Conservation (phyloP, 1,140 invertebrate genomes). For the Rhysida immarginata region DNA sequence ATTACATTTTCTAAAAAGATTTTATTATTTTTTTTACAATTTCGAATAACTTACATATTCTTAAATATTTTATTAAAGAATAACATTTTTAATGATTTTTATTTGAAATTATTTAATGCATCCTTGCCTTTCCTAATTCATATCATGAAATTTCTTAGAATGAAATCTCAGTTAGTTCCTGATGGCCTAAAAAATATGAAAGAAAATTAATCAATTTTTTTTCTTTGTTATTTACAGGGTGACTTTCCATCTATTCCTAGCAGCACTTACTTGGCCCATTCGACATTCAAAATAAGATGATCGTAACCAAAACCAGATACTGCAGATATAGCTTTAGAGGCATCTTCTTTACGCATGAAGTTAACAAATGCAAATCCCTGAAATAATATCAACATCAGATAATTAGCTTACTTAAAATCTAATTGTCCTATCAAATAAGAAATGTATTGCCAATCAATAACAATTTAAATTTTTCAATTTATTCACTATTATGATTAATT, state of each 20-base stretch:
- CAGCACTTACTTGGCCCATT: conserved; percentile 76
- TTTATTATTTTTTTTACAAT: too few species aligned
- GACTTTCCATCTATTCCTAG: neutral
- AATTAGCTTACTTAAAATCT: too few species aligned
- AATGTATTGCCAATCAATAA: too few species aligned
- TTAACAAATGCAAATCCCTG: conserved; percentile 87
- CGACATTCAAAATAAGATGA: conserved; percentile 93
- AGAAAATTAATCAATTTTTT: neutral
- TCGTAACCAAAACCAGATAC: conserved; percentile 95
- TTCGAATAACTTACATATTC: too few species aligned
- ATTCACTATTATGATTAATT: conserved; percentile 71
- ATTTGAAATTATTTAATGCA: too few species aligned
- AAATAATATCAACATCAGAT: conserved; percentile 15
- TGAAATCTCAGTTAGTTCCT: neutral
- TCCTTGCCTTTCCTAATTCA: too few species aligned
- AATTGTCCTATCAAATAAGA: neutral
- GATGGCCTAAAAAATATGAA: conserved; percentile 1
- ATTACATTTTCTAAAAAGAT: too few species aligned
- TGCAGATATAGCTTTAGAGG: conserved; percentile 71
- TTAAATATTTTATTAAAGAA: too few species aligned
- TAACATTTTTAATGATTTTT: too few species aligned
- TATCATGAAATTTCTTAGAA: too few species aligned
- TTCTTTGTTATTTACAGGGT: neutral
- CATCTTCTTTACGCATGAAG: conserved; percentile 75
- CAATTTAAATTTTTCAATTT: too few species aligned